These are phyloP conservation scores for Anguilla obscura DNA, from an alignment of 2,797 vertebrate genomes.

Conservation along the genomic window DNA sequence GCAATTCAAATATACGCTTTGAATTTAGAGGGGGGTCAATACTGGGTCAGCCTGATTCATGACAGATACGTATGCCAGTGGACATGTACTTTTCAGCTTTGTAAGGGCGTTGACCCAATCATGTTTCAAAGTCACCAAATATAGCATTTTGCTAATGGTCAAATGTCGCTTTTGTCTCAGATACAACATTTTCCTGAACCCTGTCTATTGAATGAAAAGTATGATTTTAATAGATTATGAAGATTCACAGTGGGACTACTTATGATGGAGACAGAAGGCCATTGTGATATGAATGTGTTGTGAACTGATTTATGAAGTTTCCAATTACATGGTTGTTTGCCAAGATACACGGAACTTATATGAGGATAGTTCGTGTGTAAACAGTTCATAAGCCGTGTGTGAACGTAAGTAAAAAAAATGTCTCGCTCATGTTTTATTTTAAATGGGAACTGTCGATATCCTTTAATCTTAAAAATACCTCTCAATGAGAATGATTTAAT, in stretches of 20 bases:
- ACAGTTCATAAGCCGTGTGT: background rate
- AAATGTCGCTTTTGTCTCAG: too few species aligned
- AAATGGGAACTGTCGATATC: background rate
- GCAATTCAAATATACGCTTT: background rate
- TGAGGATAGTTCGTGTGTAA: background rate
- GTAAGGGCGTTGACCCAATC: background rate
- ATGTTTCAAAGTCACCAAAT: background rate
- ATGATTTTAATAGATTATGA: background rate
- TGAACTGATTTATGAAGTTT: background rate
- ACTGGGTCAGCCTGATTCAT: background rate
- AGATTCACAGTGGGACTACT: background rate
- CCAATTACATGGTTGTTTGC: background rate
- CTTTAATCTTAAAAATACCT: background rate
- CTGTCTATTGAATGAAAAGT: background rate
- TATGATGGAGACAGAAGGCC: background rate
- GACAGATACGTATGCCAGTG: background rate
- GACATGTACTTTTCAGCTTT: background rate
- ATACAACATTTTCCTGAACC: background rate
- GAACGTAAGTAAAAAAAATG: background rate
- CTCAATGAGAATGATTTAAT: background rate
- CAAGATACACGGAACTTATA: background rate
- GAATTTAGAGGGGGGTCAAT: background rate
- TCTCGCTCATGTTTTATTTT: background rate
- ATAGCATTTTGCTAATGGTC: background rate
- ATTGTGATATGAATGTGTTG: constrained; percentile 4